Base-by-base conservation (phyloP, 2,888 invertebrate genomes). In the Amblyjoppa fuscipennis region DNA sequence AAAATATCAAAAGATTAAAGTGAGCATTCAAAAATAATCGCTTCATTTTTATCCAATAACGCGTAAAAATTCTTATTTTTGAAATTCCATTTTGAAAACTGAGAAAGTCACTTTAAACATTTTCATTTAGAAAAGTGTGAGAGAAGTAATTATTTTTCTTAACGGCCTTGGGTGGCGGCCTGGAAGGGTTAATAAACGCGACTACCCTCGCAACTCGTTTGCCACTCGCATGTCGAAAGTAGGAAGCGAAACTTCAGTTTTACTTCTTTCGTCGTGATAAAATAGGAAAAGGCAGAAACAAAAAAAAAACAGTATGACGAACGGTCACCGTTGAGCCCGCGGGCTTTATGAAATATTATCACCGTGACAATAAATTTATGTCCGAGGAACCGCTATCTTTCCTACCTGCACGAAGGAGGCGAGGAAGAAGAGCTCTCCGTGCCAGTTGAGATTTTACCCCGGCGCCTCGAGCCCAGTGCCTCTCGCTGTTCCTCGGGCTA, bases 291-390 rank as follows among this genome's bases (percentile, higher is more conserved):
- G 25, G 77, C 3, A 41, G 7, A n/a, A 25, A 68, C 2, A 38
- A 68, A 68, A 64, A 34, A 34, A 34, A 64, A 13, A 1, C n/a
- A 2, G 61, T 53, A 13, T 41, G 77, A 56, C 56, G 38, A 9
- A 20, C 31, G 0, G 34, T 51, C 45, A n/a, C 5, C 13, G 28
- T 45, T 1, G 13, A 31, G 66, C 51, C 45, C 64, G 25, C 51
- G n/a, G 75, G 51, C 45, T 0, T 25, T 20, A 61, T 20, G 11
- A 25, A 59, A 64, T 56, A 53, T 53, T 25, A 77, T 68, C 66
- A 77, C 11, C 53, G 64, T 77, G 77, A 77, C 68, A 77, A 77
- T 77, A 41, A 77, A 68, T 68, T 68, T 41, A 68, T 68, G 41
- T 68, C 68, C 41, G 20, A 25, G 16, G 68, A 68, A 68, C 68